Evolutionary conservation across 2,113 vertebrate genomes (phyloP).

Genomic region (Excalfactoria chinensis): DNA sequence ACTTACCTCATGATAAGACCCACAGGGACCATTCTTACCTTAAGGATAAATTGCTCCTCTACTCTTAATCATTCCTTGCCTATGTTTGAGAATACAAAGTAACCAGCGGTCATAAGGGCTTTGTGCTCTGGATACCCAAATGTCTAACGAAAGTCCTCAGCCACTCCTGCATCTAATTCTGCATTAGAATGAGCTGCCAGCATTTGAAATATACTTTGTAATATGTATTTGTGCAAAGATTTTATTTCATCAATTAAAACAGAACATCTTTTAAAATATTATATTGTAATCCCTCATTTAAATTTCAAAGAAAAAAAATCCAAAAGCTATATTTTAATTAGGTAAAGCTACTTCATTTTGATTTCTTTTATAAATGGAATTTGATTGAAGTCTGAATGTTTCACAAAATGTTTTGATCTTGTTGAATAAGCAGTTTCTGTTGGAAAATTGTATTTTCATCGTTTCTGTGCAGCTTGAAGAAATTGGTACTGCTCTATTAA

Average conservation of each 20-base stretch:
- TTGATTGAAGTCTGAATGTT: conserved; percentile 43
- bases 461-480: conserved; percentile 18
- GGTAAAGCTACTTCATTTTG: conserved; percentile 32
- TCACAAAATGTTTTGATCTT: conserved; percentile 39
- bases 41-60: background rate
- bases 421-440: conserved; percentile 57
- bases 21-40: background rate
- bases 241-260: conserved; percentile 4
- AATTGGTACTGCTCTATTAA: conserved; percentile 49
- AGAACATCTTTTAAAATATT: conserved; percentile 2
- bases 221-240: background rate
- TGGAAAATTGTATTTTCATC: conserved; percentile 49
- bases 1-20: background rate
- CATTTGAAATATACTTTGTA: background rate
- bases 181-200: background rate
- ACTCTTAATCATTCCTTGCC: background rate
- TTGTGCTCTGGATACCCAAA: background rate
- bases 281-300: conserved; percentile 1
- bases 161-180: background rate
- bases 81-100: background rate
- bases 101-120: background rate
- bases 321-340: conserved; percentile 39
- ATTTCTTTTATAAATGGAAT: conserved; percentile 25
- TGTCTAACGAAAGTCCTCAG: background rate
- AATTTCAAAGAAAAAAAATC: conserved; percentile 39